These are phyloP conservation scores for Steinernema feltiae DNA, from an alignment of 1,140 invertebrate species.

Conservation along the genomic window DNA sequence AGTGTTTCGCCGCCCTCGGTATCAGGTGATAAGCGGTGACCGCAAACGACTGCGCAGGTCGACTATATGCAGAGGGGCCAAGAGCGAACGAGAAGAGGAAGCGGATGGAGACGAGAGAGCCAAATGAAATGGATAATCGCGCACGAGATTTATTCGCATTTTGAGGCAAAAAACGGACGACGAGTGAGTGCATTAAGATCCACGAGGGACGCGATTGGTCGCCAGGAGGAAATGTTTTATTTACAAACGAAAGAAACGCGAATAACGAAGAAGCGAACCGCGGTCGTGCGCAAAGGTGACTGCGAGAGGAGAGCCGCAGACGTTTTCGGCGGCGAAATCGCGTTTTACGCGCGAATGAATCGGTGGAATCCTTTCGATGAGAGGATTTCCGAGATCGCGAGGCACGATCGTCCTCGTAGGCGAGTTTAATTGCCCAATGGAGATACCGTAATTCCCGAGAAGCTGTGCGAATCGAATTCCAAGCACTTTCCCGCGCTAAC, in stretches of 20 bases:
- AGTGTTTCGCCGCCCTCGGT: not conserved
- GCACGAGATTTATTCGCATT: not conserved
- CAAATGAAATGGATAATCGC: conserved; percentile 11
- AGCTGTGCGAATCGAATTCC: not conserved
- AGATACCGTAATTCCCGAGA: no score
- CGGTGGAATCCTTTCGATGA: not conserved
- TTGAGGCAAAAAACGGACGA: not conserved
- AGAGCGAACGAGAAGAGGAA: not conserved
- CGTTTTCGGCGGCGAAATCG: conserved; percentile 8
- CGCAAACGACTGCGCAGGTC: not conserved
- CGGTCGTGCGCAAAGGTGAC: not conserved
- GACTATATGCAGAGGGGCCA: not conserved
- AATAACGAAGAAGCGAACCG: not conserved
- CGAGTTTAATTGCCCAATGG: not conserved
- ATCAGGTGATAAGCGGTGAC: not conserved
- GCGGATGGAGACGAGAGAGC: not conserved
- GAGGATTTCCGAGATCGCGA: not conserved
- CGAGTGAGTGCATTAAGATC: not conserved
- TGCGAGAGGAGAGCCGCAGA: not conserved
- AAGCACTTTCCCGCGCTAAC: not conserved
- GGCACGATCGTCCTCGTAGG: no score
- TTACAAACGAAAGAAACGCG: no score
- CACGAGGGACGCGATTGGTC: not conserved
- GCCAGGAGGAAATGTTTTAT: not conserved
- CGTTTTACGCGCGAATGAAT: not conserved